These are phyloP conservation scores for Girardinus metallicus DNA, from an alignment of 2,797 vertebrate genomes.

Conservation along the genomic window DNA sequence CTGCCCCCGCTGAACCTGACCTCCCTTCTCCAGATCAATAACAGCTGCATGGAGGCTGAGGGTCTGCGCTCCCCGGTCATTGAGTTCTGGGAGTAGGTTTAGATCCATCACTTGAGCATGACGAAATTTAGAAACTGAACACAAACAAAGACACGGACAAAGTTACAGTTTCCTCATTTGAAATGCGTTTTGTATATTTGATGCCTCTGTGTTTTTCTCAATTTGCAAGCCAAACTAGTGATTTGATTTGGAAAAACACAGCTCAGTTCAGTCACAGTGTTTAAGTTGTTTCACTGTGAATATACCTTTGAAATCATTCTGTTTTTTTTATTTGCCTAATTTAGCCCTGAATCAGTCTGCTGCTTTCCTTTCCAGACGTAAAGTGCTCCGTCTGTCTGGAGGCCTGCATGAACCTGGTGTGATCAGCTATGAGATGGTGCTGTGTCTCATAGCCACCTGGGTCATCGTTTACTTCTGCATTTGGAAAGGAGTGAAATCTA, in stretches of 20 bases:
- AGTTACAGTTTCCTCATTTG: neutral
- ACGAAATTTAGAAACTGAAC: neutral
- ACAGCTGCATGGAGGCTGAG: constrained; percentile 77
- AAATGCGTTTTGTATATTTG: neutral
- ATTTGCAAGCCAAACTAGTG: constrained; percentile 7
- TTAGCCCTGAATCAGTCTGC: neutral
- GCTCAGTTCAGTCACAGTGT: neutral
- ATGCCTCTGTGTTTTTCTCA: neutral
- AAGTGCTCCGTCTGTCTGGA: constrained; percentile 84
- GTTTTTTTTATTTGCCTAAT: constrained; percentile 2
- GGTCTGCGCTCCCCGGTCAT: constrained; percentile 85
- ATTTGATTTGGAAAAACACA: constrained; percentile 8
- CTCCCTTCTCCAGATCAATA: constrained; percentile 67
- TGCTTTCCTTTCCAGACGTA: constrained; percentile 71
- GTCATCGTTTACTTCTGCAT: constrained; percentile 89
- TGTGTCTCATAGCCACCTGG: constrained; percentile 85
- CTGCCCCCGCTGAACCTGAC: constrained; percentile 57
- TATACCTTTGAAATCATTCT: neutral
- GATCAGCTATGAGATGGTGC: constrained; percentile 85
- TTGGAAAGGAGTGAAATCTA: constrained; percentile 88
- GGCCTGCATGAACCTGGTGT: constrained; percentile 83
- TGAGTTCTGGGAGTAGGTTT: constrained; percentile 88
- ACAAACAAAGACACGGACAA: neutral
- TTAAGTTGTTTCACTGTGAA: neutral
- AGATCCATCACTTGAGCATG: constrained; percentile 19